These are phyloP conservation scores for Colistium nudipinnis DNA, from an alignment of 2,113 vertebrate genomes.

Conservation along the genomic window DNA sequence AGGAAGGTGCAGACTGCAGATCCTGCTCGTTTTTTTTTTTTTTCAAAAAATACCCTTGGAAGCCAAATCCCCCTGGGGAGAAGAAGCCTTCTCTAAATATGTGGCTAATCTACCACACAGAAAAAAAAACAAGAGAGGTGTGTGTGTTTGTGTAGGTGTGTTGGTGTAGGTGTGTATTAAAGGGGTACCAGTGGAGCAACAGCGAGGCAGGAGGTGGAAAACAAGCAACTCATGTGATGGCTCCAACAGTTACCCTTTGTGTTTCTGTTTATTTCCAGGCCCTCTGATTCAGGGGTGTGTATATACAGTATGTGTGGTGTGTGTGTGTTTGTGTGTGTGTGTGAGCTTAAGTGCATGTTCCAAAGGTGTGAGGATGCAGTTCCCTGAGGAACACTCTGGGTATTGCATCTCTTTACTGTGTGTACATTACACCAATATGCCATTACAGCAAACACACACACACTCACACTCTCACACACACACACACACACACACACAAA, in stretches of 20 bases:
- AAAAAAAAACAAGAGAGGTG: conserved; percentile 54
- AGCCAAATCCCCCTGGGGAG: conserved; percentile 63
- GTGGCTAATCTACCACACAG: conserved; percentile 66
- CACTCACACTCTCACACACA: conserved; percentile 15
- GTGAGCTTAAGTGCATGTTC: conserved; percentile 15
- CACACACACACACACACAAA: conserved; percentile 18
- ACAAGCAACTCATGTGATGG: conserved; percentile 49
- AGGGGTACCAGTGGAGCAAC: conserved; percentile 38
- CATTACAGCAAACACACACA: conserved; percentile 37
- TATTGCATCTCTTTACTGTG: conserved; percentile 64
- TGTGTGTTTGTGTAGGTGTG: conserved; percentile 16
- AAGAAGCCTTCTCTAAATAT: conserved; percentile 74
- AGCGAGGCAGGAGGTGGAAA: conserved; percentile 47
- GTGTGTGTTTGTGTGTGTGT: not conserved
- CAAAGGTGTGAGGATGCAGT: conserved; percentile 42
- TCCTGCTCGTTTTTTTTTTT: conserved; percentile 51
- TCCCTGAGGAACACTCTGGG: conserved; percentile 69
- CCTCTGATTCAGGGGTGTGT: conserved; percentile 10
- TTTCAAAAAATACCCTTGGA: conserved; percentile 69
- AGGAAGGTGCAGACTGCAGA: conserved; percentile 64
- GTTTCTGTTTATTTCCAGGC: conserved; percentile 54
- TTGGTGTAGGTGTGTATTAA: conserved; percentile 23
- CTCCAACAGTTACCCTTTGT: conserved; percentile 52
- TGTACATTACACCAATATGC: conserved; percentile 59
- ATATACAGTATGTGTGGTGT: not conserved